Percentiles rank a stretch among this genome's conserved stretches.
Conservation (phyloP, 2,888 invertebrate species). For the Drosophila limbata region DNA sequence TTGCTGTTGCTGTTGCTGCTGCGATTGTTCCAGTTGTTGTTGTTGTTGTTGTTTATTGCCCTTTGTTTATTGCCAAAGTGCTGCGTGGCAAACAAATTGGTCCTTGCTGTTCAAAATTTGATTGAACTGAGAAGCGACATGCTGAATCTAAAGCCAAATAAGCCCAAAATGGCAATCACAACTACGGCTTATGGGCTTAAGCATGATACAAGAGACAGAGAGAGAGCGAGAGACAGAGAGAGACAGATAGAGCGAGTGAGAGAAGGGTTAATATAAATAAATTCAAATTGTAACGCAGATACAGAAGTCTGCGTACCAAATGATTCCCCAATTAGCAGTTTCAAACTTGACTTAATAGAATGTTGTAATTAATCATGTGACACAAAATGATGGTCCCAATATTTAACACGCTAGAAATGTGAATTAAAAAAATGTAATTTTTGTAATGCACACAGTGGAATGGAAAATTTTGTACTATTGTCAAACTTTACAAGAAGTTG, state of each 20-base stretch:
- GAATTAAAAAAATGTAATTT: too few relatives aligned
- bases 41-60: constrained; percentile 13
- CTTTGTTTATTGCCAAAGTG: constrained; percentile 49
- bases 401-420: too few relatives aligned
- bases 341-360: background rate
- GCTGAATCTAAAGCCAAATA: constrained; percentile 15
- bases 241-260: background rate
- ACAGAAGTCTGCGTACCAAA: constrained; percentile 3
- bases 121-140: constrained; percentile 27
- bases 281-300: background rate
- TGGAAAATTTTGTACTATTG: too few relatives aligned
- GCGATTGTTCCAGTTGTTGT: constrained; percentile 7
- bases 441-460: too few relatives aligned
- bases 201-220: background rate
- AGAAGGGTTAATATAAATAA: background rate
- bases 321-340: constrained; percentile 1
- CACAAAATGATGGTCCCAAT: background rate
- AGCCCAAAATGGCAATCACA: constrained; percentile 14
- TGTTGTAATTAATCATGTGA: background rate
- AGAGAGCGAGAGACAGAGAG: too few relatives aligned
- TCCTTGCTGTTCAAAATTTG: constrained; percentile 33
- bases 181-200: constrained; percentile 5
- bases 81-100: constrained; percentile 47
- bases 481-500: too few relatives aligned
- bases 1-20: constrained; percentile 9